Conservation (phyloP, 2,113 vertebrate genomes). For the Cyprinodon tularosa region DNA sequence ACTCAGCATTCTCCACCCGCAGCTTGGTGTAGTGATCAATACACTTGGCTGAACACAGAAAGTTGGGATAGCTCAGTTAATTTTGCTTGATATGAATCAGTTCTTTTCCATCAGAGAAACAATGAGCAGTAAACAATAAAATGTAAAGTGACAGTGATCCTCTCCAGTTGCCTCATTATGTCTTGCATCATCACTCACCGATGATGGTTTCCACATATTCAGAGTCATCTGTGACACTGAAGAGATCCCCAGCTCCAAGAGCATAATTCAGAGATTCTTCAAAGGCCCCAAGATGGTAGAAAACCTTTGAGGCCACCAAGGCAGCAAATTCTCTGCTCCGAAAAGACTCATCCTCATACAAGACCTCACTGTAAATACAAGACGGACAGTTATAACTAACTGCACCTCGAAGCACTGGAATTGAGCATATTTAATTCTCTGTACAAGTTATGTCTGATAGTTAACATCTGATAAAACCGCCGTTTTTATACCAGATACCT, state of each 20-base stretch:
- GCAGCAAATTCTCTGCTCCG: conserved; percentile 95
- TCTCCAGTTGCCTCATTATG: neutral
- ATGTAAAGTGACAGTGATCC: neutral
- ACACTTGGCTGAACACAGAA: conserved; percentile 87
- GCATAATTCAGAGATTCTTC: conserved; percentile 98
- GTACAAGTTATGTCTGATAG: neutral
- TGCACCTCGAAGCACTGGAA: neutral
- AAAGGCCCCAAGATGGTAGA: conserved; percentile 98
- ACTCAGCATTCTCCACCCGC: conserved; percentile 94
- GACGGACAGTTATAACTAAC: conserved; percentile 14
- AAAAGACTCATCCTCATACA: conserved; percentile 98
- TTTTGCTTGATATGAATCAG: neutral
- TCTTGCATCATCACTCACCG: conserved; percentile 78
- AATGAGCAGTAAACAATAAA: neutral
- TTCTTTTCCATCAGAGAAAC: neutral
- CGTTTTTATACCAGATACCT: conserved; percentile 67
- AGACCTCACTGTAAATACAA: conserved; percentile 86
- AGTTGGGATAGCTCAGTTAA: neutral
- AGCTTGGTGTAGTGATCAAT: conserved; percentile 99
- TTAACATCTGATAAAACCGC: neutral
- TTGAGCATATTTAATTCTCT: neutral
- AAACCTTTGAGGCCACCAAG: conserved; percentile 97
- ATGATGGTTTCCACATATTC: conserved; percentile 99
- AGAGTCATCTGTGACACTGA: conserved; percentile 97
- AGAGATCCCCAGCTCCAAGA: conserved; percentile 96